These are phyloP conservation scores for Lepus europaeus DNA, from an alignment of 2,113 vertebrate species.

Conservation along the genomic window DNA sequence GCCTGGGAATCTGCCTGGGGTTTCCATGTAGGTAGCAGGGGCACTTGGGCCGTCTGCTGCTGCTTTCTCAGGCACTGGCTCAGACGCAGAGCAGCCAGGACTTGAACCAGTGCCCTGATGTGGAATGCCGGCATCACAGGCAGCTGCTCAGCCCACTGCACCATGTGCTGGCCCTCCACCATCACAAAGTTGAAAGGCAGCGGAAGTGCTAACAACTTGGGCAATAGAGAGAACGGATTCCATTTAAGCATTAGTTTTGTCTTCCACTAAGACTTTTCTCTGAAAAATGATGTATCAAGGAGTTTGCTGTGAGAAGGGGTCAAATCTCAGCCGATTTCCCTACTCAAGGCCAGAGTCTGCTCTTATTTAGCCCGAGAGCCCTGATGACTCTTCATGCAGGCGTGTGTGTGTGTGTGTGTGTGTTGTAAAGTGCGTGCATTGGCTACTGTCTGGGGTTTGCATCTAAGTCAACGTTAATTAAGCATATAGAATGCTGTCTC, in stretches of 20 bases:
- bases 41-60: no score
- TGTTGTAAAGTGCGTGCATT: conserved; percentile 31
- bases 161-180: background rate
- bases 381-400: background rate
- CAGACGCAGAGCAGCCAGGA: no score
- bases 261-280: background rate
- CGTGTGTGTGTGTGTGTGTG: background rate
- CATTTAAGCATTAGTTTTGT: conserved; percentile 30
- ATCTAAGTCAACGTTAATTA: conserved; percentile 74
- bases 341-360: conserved; percentile 5
- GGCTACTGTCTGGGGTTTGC: conserved; percentile 48
- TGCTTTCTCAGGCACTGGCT: no score
- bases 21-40: no score
- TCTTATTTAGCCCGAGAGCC: conserved; percentile 59
- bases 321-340: conserved; percentile 41
- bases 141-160: no score
- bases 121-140: no score
- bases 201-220: conserved; percentile 1
- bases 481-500: conserved; percentile 82
- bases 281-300: conserved; percentile 57
- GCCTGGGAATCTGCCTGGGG: no score
- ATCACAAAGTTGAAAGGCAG: conserved; percentile 53
- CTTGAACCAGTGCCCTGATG: no score
- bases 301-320: conserved; percentile 36
- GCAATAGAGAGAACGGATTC: conserved; percentile 6